These are phyloP conservation scores for Pandemis corylana DNA, from an alignment of 2,888 invertebrate genomes.

Conservation along the genomic window DNA sequence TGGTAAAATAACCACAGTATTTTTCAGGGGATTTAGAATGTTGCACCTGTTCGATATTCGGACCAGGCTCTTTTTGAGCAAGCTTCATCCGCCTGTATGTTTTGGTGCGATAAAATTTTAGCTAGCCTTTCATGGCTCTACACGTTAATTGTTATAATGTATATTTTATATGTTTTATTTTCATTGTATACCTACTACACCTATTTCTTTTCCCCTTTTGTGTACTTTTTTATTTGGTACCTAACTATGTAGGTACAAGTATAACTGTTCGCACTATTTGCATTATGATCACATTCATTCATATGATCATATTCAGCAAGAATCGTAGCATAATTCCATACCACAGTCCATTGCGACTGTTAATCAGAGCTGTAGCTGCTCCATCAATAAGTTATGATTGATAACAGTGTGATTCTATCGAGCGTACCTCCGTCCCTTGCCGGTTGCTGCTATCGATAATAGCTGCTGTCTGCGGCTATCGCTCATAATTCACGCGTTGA, in stretches of 20 bases:
- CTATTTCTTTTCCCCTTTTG: too few relatives aligned
- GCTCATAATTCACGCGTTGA: conserved; percentile 56
- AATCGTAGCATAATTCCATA: conserved; percentile 47
- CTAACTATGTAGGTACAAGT: too few relatives aligned
- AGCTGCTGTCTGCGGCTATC: conserved; percentile 65
- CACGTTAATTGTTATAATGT: too few relatives aligned
- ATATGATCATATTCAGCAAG: conserved; percentile 45
- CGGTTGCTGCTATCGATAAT: conserved; percentile 66
- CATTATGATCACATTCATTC: neutral
- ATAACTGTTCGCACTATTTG: too few relatives aligned
- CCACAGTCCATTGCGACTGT: conserved; percentile 51
- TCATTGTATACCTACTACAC: too few relatives aligned
- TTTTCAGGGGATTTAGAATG: conserved; percentile 48
- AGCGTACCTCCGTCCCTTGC: conserved; percentile 50
- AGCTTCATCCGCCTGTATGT: conserved; percentile 31
- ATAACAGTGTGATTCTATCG: conserved; percentile 69
- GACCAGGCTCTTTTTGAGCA: conserved; percentile 40
- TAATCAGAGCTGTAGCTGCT: conserved; percentile 65
- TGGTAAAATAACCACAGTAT: conserved; percentile 48
- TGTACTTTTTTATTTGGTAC: too few relatives aligned
- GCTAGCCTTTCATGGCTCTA: neutral
- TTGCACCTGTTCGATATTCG: conserved; percentile 42
- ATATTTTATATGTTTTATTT: too few relatives aligned
- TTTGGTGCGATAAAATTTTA: conserved; percentile 5
- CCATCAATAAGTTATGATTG: conserved; percentile 81